Evolutionary conservation across 1,140 invertebrate genomes (phyloP).

Genomic region (Saccostrea echinata): DNA sequence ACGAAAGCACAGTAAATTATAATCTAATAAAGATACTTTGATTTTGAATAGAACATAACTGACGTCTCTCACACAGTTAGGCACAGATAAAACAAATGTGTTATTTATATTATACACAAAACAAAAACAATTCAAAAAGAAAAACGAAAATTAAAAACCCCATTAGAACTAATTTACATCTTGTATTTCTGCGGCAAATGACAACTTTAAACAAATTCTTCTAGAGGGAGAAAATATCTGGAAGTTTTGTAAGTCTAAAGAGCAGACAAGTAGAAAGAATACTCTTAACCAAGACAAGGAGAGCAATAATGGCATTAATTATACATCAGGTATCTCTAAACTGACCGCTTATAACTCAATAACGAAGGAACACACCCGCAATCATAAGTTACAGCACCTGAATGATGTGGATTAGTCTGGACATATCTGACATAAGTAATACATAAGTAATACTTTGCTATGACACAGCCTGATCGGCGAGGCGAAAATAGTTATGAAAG

Average conservation of each 20-base stretch:
- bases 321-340: neutral
- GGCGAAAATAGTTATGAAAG: constrained; percentile 15
- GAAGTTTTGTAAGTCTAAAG: too few relatives aligned
- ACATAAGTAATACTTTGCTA: constrained; percentile 19
- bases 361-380: neutral
- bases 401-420: neutral
- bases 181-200: too few relatives aligned
- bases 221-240: too few relatives aligned
- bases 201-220: too few relatives aligned
- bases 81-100: too few relatives aligned
- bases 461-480: neutral
- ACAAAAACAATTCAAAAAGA: too few relatives aligned
- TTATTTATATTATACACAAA: too few relatives aligned
- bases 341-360: neutral
- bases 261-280: too few relatives aligned
- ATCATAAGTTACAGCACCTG: neutral
- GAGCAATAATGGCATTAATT: neutral
- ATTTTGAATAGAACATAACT: neutral
- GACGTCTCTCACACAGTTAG: neutral
- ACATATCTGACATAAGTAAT: constrained; percentile 23
- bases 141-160: too few relatives aligned
- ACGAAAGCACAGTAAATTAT: constrained; percentile 7
- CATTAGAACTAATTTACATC: too few relatives aligned
- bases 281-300: too few relatives aligned
- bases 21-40: constrained; percentile 33